A percentile compares a stretch with the other conserved stretches of the same genome.
These are phyloP conservation scores for Diachasma alloeum DNA, from an alignment of 1,140 invertebrate genomes.

Conservation along the genomic window DNA sequence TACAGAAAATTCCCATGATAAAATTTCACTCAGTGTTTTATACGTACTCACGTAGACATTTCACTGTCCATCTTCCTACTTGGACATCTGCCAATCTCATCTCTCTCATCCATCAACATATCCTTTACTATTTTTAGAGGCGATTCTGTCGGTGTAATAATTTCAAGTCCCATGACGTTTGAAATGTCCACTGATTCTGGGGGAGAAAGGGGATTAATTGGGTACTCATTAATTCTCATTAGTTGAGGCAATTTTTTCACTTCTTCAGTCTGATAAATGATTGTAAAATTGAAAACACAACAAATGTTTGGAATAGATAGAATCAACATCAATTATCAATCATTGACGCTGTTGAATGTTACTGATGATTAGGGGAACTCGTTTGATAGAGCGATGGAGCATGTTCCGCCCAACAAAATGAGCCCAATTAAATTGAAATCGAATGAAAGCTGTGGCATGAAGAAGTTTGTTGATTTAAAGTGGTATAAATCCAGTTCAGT, in stretches of 20 bases:
- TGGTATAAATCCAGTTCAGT: no score
- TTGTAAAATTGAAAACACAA: no score
- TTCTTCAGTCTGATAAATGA: no score
- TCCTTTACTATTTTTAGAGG: background rate
- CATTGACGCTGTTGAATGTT: no score
- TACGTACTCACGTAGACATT: background rate
- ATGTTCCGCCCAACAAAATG: no score
- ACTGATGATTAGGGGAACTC: no score
- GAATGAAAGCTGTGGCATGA: no score
- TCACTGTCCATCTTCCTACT: background rate
- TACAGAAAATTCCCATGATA: background rate
- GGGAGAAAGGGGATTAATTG: background rate
- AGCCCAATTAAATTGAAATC: no score
- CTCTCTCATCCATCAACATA: background rate
- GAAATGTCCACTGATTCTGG: background rate
- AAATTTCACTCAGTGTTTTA: background rate
- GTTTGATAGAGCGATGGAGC: no score
- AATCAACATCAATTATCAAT: no score
- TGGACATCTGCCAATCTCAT: constrained; percentile 7
- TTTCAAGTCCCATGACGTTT: background rate
- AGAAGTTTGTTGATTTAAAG: no score
- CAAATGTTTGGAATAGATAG: no score
- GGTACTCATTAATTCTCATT: background rate
- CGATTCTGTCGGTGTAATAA: background rate
- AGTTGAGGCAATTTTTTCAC: background rate